Base-by-base conservation (phyloP, 2,113 vertebrate genomes). In the Murina feae region DNA sequence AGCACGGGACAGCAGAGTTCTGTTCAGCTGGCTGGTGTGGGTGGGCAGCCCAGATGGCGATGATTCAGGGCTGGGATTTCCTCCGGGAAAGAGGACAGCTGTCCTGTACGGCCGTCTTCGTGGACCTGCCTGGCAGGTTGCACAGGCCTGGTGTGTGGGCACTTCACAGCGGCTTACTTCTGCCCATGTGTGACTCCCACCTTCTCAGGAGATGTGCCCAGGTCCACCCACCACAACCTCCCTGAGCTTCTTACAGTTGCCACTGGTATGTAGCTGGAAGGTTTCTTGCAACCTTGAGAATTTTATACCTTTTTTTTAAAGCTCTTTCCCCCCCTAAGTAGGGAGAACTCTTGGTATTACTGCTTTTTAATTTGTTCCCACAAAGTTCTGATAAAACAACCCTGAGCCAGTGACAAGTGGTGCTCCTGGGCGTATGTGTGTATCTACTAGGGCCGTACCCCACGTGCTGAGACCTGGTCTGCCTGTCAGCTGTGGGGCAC, bases 291-390 rank as follows among this genome's bases (percentile, higher is more conserved):
- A 17, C 39, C 49, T 86, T 53, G 91, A 86, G 63, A 39, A 42
- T 32, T 60, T 63, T 18, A 68, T 69, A 53, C 9, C 12, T 74
- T 82, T 32, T 68, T 82, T 25, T n/a, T 37, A 18, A 79, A 78
- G 30, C 53, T 53, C 3, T 83, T 76, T 74, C 42, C 39, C 20
- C 16, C 65, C 39, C 16, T 51, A 68, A 79, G 30, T 47, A 51
- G 65, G 58, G 44, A 84, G 58, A 78, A 58, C 58, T 78, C 49
- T 90, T 51, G 78, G 37, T 83, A 25, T 80, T 93, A 53, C 35
- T 93, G 23, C 74, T 93, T 65, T 92, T 91, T 49, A 75, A 66
- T 74, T 84, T 78, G 32, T 91, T 65, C 47, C 69, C n/a, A 37
- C 42, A 89, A 87, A 69, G 25, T 69, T 83, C 69, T 76, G 74